Conservation (phyloP, 1,140 invertebrate species). For the Drosophila sp. region DNA sequence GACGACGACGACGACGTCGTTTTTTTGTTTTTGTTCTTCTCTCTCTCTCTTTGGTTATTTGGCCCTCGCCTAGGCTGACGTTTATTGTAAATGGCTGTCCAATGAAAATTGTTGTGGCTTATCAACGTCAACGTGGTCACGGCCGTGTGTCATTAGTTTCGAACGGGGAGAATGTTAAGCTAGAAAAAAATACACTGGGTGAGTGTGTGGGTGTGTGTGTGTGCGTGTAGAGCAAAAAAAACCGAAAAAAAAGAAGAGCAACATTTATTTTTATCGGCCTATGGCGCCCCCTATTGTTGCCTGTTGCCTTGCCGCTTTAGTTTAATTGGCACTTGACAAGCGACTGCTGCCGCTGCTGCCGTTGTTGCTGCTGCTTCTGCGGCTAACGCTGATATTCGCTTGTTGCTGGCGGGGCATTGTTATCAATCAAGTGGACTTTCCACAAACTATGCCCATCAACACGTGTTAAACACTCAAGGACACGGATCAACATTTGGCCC, state of each 20-base stretch:
- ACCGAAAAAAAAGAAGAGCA: slow-evolving; percentile 45
- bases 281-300: slow-evolving; percentile 33
- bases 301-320: slow-evolving; percentile 73
- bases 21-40: background rate
- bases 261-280: slow-evolving; percentile 68
- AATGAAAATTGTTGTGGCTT: slow-evolving; percentile 81
- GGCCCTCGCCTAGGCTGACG: slow-evolving; percentile 54
- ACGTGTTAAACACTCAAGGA: slow-evolving; percentile 21
- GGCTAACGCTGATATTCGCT: slow-evolving; percentile 16
- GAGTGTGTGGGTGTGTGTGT: slow-evolving; percentile 15
- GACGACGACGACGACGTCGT: slow-evolving; percentile 11
- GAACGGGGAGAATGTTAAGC: slow-evolving; percentile 30
- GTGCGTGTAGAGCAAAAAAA: background rate
- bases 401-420: slow-evolving; percentile 30
- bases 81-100: slow-evolving; percentile 81
- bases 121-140: slow-evolving; percentile 74
- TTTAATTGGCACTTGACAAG: slow-evolving; percentile 79
- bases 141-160: slow-evolving; percentile 76
- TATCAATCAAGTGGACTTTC: slow-evolving; percentile 72
- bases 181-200: slow-evolving; percentile 37
- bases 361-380: slow-evolving; percentile 1
- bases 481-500: background rate
- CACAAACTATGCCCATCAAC: slow-evolving; percentile 39
- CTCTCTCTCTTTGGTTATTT: slow-evolving; percentile 34
- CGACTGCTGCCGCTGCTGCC: slow-evolving; percentile 37